Percentiles rank a stretch among this genome's conserved stretches.
Evolutionary conservation across 2,797 vertebrate genomes (phyloP).

Genomic region (Phylloscopus collybita): DNA sequence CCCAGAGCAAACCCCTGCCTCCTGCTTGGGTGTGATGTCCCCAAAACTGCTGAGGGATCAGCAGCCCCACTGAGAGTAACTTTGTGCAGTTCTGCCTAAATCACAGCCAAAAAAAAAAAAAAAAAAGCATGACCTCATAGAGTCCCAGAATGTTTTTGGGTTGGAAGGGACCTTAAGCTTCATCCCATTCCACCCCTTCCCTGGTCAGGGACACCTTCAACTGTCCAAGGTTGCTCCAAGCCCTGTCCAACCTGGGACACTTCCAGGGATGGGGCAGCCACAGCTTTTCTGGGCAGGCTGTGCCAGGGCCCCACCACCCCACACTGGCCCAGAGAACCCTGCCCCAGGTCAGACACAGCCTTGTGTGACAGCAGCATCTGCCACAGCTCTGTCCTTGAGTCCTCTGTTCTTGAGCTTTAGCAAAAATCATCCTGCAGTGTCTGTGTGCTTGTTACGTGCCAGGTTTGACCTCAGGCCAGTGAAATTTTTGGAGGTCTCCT

Average conservation of each 20-base stretch:
- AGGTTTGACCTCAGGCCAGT: neutral
- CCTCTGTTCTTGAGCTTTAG: neutral
- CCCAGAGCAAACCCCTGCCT: neutral
- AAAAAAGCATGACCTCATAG: too few species aligned
- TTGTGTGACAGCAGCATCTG: neutral
- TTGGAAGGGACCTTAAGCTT: neutral
- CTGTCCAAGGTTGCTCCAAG: neutral
- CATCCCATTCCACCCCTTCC: rapidly evolving
- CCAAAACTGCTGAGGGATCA: neutral
- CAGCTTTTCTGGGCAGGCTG: neutral
- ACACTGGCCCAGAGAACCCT: rapidly evolving
- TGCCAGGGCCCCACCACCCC: neutral
- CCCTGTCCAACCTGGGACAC: neutral
- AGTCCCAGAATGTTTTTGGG: neutral
- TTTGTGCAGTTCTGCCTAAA: neutral
- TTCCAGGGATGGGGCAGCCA: neutral
- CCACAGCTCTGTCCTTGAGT: neutral
- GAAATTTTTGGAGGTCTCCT: neutral
- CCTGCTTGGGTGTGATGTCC: neutral
- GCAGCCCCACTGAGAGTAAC: neutral
- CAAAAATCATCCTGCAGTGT: neutral
- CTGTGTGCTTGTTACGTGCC: rapidly evolving
- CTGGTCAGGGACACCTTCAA: neutral
- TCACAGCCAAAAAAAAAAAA: neutral
- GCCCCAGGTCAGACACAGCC: neutral